Evolutionary conservation across 2,797 vertebrate genomes (phyloP).

Genomic region (Oreortyx pictus): DNA sequence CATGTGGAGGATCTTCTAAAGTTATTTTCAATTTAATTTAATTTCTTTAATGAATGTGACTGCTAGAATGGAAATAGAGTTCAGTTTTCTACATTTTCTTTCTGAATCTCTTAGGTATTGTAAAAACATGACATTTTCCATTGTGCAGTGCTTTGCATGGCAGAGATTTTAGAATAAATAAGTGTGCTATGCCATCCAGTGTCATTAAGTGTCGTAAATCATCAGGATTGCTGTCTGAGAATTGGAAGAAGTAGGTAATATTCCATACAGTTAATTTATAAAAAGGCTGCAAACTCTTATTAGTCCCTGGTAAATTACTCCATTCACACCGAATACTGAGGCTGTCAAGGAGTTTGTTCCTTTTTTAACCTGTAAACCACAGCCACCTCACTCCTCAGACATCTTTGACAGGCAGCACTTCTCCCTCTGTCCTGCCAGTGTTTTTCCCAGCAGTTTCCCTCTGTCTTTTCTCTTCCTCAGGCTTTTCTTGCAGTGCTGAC

Average conservation of each 20-base stretch:
- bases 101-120: neutral
- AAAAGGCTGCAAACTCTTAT: constrained; percentile 5
- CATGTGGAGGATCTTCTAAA: neutral
- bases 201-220: constrained; percentile 53
- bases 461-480: neutral
- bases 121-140: constrained; percentile 23
- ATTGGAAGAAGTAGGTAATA: constrained; percentile 28
- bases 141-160: neutral
- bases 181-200: constrained; percentile 42
- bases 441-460: neutral
- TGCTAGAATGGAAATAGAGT: neutral
- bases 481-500: neutral
- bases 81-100: neutral
- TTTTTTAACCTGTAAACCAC: neutral
- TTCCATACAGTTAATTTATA: constrained; percentile 15
- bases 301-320: neutral
- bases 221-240: neutral
- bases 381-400: neutral
- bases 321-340: neutral
- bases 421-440: neutral
- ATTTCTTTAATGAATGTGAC: constrained; percentile 32
- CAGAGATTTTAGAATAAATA: constrained; percentile 54
- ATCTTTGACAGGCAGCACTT: neutral
- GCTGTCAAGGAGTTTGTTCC: neutral
- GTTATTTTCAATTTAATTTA: constrained; percentile 29